Evolutionary conservation across 2,888 invertebrate genomes (phyloP).

Genomic region (Chymomyza caudatula): DNA sequence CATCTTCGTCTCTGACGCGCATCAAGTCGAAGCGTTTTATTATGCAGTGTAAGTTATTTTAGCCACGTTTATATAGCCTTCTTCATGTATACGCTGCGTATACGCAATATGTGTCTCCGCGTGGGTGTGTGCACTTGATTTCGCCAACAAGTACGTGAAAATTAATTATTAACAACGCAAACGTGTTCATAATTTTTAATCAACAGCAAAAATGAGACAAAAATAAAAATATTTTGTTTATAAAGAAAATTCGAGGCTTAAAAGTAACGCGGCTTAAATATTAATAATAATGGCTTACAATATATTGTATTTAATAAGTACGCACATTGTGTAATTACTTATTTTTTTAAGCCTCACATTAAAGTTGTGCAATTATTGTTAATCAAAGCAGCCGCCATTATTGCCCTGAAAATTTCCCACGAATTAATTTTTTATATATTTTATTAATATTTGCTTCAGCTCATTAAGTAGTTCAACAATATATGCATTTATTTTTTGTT

Average conservation of each 20-base stretch:
- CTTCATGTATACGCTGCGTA: background rate
- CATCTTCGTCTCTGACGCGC: constrained; percentile 48
- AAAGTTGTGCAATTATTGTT: background rate
- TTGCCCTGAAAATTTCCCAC: background rate
- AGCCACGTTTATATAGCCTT: constrained; percentile 27
- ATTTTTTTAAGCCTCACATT: background rate
- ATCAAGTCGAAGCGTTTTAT: constrained; percentile 52
- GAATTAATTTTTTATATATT: background rate
- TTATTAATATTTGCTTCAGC: background rate
- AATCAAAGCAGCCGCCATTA: background rate
- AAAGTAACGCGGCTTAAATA: background rate
- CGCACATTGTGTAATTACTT: background rate
- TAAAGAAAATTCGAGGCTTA: background rate
- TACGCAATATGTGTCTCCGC: background rate
- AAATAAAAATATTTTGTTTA: constrained; percentile 12
- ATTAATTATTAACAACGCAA: constrained; percentile 70
- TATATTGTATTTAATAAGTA: background rate
- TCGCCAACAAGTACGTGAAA: constrained; percentile 44
- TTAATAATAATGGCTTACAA: background rate
- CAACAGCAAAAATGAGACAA: constrained; percentile 22
- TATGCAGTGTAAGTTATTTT: constrained; percentile 66
- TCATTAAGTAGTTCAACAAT: background rate
- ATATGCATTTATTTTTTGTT: background rate
- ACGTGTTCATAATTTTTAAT: constrained; percentile 70
- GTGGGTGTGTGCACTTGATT: background rate